Evolutionary conservation across 2,113 vertebrate genomes (phyloP), one percentile per base, ranked within the genome.

Genomic region (Ranitomeya imitator): DNA sequence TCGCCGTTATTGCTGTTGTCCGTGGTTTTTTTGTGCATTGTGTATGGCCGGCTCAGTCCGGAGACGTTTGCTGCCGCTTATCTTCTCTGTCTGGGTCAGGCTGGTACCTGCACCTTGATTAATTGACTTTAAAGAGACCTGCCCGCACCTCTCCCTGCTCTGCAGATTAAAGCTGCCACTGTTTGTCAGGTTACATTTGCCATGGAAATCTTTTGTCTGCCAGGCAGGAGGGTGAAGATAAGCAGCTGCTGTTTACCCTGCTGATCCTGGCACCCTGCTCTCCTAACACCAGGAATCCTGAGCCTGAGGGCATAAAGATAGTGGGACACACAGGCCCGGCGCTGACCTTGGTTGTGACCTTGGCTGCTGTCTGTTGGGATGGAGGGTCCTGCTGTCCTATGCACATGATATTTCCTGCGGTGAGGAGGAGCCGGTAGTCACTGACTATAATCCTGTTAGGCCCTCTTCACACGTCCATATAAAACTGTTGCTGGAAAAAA

Each of bases 101-200:
- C 81, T 69, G 73, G 57, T 74, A 67, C 81, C 55, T 19, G 73
- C 80, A 77, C 67, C 79, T 76, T 82, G 86, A 88, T 83, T 88
- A 77, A 83, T 83, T 52, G 55, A 23, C 69, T 77, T 88, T 88
- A 55, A 54, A 88, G 60, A 73, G 80, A 88, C 86, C 71, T 88
- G 69, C 67, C 79, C 14, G 81, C 81, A 88, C 87, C 81, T 84
- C 51, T 88, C 87, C 87, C 80, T 21, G 45, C 37, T 23, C 2
- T 15, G 80, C 57, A 77, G 87, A 88, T 88, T 88, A 84, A 78
- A 67, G 71, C 87, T 16, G 73, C 71, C 71, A 19, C 59, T 88
- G 81, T 88, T 88, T 88, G 87, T 55, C 45, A 45, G 76, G 80
- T 88, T 31, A 23, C 86, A 55, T 82, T 82, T 77, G 87, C 87